A percentile compares a stretch with the other conserved stretches of the same genome.
Evolutionary conservation across 2,113 vertebrate genomes (phyloP).

Genomic region (Phrynosoma platyrhinos): DNA sequence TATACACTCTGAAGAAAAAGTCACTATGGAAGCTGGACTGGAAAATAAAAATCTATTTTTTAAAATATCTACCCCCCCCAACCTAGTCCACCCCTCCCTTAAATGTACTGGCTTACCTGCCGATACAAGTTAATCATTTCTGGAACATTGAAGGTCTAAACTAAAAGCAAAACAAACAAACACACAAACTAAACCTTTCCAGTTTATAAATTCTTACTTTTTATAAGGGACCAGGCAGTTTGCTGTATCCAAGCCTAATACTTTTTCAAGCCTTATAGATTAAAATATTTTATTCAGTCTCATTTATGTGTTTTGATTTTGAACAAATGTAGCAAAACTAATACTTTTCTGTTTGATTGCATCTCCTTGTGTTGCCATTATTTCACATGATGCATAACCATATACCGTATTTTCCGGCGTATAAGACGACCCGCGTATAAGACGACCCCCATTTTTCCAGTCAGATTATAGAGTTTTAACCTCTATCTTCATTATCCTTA

Average conservation of each 20-base stretch:
- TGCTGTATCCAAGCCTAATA: neutral
- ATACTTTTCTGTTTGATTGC: neutral
- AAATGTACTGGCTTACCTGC: too few relatives aligned
- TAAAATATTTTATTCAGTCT: too few relatives aligned
- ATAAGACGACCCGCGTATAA: too few relatives aligned
- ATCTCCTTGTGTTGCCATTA: neutral
- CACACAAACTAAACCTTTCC: neutral
- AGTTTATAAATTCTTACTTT: neutral
- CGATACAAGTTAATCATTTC: too few relatives aligned
- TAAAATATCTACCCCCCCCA: too few relatives aligned
- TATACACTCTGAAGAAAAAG: neutral
- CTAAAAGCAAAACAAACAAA: neutral
- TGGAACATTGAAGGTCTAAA: neutral
- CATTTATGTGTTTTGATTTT: neutral
- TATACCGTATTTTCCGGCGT: too few relatives aligned
- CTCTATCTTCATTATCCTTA: too few relatives aligned
- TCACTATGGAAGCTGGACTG: neutral
- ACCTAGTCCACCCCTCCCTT: too few relatives aligned
- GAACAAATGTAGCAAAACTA: neutral
- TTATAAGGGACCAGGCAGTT: neutral
- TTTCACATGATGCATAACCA: neutral
- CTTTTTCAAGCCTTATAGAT: neutral
- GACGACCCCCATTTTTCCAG: too few relatives aligned
- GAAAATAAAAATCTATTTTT: neutral
- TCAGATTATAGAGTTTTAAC: too few relatives aligned